Conservation (phyloP, 2,888 invertebrate species). For the Dasypolia templi region DNA sequence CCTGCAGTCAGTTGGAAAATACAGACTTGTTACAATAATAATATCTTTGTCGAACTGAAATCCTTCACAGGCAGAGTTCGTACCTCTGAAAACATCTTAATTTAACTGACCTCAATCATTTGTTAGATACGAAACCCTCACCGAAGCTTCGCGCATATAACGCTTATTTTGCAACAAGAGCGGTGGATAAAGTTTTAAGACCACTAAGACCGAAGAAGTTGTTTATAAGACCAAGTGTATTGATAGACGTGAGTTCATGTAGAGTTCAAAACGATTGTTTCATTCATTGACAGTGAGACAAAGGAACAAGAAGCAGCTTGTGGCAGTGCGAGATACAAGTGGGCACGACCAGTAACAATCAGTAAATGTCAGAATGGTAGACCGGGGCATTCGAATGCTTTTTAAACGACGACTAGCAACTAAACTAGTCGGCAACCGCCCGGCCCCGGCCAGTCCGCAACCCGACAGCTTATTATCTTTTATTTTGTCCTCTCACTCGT, state of each 20-base stretch:
- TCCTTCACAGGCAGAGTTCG: conserved; percentile 25
- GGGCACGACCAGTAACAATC: conserved; percentile 58
- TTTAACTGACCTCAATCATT: conserved; percentile 55
- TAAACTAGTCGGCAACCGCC: conserved; percentile 43
- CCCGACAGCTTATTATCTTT: conserved; percentile 58
- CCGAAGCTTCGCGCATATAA: conserved; percentile 23
- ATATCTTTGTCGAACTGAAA: conserved; percentile 14
- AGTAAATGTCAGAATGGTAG: conserved; percentile 63
- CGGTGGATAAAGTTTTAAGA: conserved; percentile 17
- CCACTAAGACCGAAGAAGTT: conserved; percentile 11
- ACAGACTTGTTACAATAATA: not conserved
- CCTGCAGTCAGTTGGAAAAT: not conserved
- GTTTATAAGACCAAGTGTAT: conserved; percentile 25
- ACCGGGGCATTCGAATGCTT: conserved; percentile 56
- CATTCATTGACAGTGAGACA: conserved; percentile 40
- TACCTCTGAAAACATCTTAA: conserved; percentile 44
- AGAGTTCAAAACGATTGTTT: conserved; percentile 45
- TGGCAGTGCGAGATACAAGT: conserved; percentile 40
- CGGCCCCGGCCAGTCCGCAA: conserved; percentile 19
- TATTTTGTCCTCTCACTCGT: conserved; percentile 73
- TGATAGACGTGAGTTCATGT: conserved; percentile 35
- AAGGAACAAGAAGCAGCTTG: conserved; percentile 43
- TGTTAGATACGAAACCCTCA: conserved; percentile 32
- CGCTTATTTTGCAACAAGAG: conserved; percentile 8
- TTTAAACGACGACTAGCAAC: conserved; percentile 38